Base-by-base conservation (phyloP, 2,888 invertebrate species). In the Empis stercorea region DNA sequence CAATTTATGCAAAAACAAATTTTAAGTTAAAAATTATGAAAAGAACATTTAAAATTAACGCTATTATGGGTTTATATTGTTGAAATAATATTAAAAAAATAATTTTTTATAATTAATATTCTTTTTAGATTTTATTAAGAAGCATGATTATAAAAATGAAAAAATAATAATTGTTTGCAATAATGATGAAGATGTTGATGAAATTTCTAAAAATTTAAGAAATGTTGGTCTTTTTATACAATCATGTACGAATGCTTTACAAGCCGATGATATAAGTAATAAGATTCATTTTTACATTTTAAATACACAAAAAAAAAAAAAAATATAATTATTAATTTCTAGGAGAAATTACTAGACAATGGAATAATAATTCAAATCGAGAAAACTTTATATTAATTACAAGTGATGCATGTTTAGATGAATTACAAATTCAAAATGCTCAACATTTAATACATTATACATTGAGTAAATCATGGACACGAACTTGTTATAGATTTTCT, bases 401-500 rank as follows among this genome's bases (percentile, higher is more conserved):
- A 56, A 79, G 80, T n/a, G 87, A 88, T 61, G 70, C 71, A 13
- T 73, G 78, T 55, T 68, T 85, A 44, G 69, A 69, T 0, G 76
- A 80, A 52, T 59, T 87, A 45, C 73, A 75, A 48, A 70, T 87
- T 7, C 77, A 75, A 0, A 74, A 83, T 61, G 82, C 81, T 0
- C 71, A 76, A 44, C 72, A 76, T 56, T 65, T 88, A 27, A 72
- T 89, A 14, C 85, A 87, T 61, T 87, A 76, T 64, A 81, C 84
- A 3, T 62, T 87, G 53, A 80, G 84, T 0, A 58, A 66, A 23
- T 67, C 74, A 0, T 82, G 80, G 64, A 79, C 81, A 0, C 72
- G 73, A 59, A 87, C 87, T 61, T 76, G 78, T 41, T 78, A 74
- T 57, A 71, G 88, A 49, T 84, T 86, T 59, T 74, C 79, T 0